Evolutionary conservation across 2,113 vertebrate genomes (phyloP), one percentile per base, ranked within the genome.

Genomic region (Pseudorasbora parva): DNA sequence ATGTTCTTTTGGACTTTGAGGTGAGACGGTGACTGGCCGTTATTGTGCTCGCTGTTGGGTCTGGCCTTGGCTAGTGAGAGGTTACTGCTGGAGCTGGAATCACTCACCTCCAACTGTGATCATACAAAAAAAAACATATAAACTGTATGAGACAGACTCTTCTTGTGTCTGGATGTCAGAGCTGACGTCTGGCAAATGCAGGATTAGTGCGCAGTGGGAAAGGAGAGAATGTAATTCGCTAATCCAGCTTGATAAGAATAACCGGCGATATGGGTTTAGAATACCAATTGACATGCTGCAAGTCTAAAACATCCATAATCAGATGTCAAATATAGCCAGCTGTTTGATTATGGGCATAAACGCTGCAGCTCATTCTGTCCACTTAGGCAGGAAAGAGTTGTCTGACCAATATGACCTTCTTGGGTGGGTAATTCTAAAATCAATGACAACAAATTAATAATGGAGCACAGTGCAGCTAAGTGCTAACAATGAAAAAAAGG

Each of bases 81-180:
- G 88, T 95, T 96, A 93, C 96, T 96, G 93, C 95, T 96, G 91
- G 96, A 96, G 93, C 95, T 96, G 88, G 96, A 96, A 87, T 97
- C 96, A 82, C 95, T 95, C 85, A 94, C 95, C 86, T 97, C 96
- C 94, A 96, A 91, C 96, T 97, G 72, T 17, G 1, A 78, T 17
- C 7, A 72, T 2, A 72, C 41, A 54, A 10, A 75, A 30, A 15
- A 54, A 74, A 74, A 74, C 4, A 12, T 1, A 57, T 10, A 71
- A 37, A 37, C 30, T 11, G 64, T 17, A 37, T 10, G 56, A 72
- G 23, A 72, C 72, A 30, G 23, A 19, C 8, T 3, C 1, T 41
- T 47, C n/a, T 15, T 60, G 7, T 43, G 57, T 45, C 4, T 71
- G 68, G 11, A 45, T 45, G 41, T 71, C 10, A n/a, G 57, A 3